Evolutionary conservation across 2,113 vertebrate species (phyloP).

Genomic region (Limanda limanda): DNA sequence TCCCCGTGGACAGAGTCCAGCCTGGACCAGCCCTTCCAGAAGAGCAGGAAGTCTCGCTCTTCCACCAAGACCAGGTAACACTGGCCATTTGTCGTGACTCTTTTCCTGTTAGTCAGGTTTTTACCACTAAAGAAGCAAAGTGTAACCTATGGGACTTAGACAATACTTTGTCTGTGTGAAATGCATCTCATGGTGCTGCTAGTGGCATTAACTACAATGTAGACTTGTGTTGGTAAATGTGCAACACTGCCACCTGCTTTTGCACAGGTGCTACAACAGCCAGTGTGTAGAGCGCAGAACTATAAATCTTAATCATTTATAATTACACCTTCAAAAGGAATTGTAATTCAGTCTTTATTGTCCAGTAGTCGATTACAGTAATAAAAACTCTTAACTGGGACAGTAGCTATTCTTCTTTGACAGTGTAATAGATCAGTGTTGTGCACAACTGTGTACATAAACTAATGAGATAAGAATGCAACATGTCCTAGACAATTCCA

Average conservation of each 20-base stretch:
- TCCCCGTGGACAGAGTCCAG: slow-evolving; percentile 91
- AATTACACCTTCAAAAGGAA: neutral
- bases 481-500: neutral
- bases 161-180: neutral
- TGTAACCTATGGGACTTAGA: neutral
- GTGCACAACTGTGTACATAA: neutral
- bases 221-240: neutral
- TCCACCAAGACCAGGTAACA: slow-evolving; percentile 82
- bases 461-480: neutral
- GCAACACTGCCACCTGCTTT: slow-evolving; percentile 58
- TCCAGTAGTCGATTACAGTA: neutral
- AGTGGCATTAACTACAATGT: neutral
- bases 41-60: slow-evolving; percentile 79
- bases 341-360: neutral
- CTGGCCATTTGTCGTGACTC: slow-evolving; percentile 18
- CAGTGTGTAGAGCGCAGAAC: neutral
- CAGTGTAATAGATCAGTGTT: neutral
- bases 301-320: slow-evolving; percentile 3
- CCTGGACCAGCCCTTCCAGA: slow-evolving; percentile 90
- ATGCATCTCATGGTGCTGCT: neutral
- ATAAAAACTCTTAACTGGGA: neutral
- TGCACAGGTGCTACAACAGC: slow-evolving; percentile 24
- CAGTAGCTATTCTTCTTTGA: neutral
- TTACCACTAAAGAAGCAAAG: neutral
- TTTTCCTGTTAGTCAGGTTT: slow-evolving; percentile 36